Evolutionary conservation across 64 coral and sea anemone species (phyloP), one percentile per base, ranked within the genome.

Genomic region (Stylophora pistillata): DNA sequence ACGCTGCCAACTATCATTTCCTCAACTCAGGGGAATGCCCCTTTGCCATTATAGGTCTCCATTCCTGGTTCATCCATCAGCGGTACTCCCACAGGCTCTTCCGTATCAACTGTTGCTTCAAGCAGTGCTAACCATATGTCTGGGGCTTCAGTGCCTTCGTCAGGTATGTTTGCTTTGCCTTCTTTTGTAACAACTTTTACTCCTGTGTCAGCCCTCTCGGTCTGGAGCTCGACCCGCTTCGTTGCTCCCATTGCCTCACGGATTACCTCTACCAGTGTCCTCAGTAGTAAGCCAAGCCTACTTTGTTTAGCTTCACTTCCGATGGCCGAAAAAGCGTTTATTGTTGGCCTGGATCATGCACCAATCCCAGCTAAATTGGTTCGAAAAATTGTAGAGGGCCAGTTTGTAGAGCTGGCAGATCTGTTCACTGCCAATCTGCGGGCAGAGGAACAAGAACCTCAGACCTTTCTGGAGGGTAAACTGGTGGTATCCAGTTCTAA

Each of bases 81-180:
- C 78, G 58, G 5, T 10, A 13, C 76, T 28, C 76, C 54, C 3
- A 4, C 53, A 3, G 28, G 25, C 25, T 78, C 54, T 11, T 78
- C 54, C 2, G 0, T 9, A 57, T 30, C 26, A 12, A 57, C 76
- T 30, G 23, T 20, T 78, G 78, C 15, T 14, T 33, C 77, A 3
- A 56, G 16, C 32, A 14, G 13, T 60, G 53, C 25, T 60, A 27
- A 31, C 10, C 15, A 30, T 27, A 7, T 20, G 14, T 60, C 56
- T 25, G 25, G 25, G 55, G n/a, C 28, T 57, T 56, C 20, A 15
- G 0, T 23, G 21, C 20, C 10, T 1, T 30, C 56, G 23, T 79
- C 77, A 79, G 26, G 77, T 79, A 62, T 56, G 55, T 79, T 31
- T 30, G 33, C 27, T 31, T 28, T 79, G n/a, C 77, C 76, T 28